These are phyloP conservation scores for Melospiza georgiana DNA, from an alignment of 2,113 vertebrate genomes.

Conservation along the genomic window DNA sequence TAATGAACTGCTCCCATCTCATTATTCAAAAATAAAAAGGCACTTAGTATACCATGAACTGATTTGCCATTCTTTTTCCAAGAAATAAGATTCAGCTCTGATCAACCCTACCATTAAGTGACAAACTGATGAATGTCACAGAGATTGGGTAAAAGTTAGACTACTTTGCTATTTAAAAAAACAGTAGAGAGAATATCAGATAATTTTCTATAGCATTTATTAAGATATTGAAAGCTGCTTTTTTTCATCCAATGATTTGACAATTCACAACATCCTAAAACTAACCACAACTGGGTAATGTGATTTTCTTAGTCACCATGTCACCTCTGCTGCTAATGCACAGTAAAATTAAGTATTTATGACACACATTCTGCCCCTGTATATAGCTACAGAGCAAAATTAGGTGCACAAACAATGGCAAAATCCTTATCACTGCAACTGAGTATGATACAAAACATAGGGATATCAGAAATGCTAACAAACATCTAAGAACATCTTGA, in stretches of 20 bases:
- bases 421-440: background rate
- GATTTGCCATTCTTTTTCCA: constrained; percentile 76
- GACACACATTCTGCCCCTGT: background rate
- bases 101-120: constrained; percentile 78
- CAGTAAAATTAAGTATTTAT: background rate
- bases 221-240: constrained; percentile 6
- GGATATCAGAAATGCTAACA: background rate
- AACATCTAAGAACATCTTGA: background rate
- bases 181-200: constrained; percentile 25
- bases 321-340: background rate
- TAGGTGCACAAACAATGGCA: background rate
- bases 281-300: background rate
- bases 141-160: constrained; percentile 68
- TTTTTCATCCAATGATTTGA: constrained; percentile 19
- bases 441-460: background rate
- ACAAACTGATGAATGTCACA: constrained; percentile 77
- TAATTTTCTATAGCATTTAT: constrained; percentile 12
- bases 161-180: constrained; percentile 44
- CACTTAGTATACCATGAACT: constrained; percentile 83
- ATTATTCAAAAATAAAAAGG: constrained; percentile 90
- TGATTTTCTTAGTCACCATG: constrained; percentile 14
- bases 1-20: constrained; percentile 88
- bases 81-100: constrained; percentile 77
- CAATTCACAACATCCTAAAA: constrained; percentile 7
- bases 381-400: background rate